Base-by-base conservation (phyloP, 35 echinoderm and acorn worm species). In the Acanthaster planci region DNA sequence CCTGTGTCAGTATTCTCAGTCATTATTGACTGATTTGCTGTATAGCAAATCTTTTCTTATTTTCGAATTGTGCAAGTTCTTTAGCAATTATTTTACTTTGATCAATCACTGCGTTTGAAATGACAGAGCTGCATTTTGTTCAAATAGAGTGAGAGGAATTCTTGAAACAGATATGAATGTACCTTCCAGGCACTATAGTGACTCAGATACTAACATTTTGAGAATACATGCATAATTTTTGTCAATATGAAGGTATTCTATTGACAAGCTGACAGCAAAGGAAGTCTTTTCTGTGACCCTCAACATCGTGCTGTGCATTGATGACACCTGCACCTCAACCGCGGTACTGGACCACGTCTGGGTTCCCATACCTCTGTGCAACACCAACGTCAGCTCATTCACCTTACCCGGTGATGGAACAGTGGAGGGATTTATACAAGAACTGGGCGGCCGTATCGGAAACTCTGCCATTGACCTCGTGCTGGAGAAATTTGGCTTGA, bases 311-410 rank as follows among this genome's bases (percentile, higher is more conserved):
- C 31, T 83, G 29, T 83, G 80, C 53, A 83, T 83, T 60, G 80
- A 83, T 37, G 18, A 39, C 36, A 16, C 30, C 50, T 83, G 80
- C 38, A 35, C 32, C 0, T 15, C 26, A 35, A 51, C 56, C 2
- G 8, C 52, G 12, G 17, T 83, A 22, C 22, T 83, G 31, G 16
- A 59, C 21, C 51, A 83, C 37, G 52, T 83, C 30, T 32, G 56
- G 38, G 80, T 60, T 15, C 80, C 80, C 15, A 83, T 83, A 58
- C 80, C 80, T 19, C n/a, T 83, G 19, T 83, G 80, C 42, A 83
- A 83, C 35, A 83, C n/a, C 36, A 35, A 83, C 19, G 52, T 38
- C 19, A 57, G 8, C 0, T 35, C n/a, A 37, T 58, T 83, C 53
- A 29, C 52, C 15, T 36, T 83, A 23, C 80, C 80, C 10, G 80